These are phyloP conservation scores for Babyrousa celebensis DNA, from an alignment of 2,797 vertebrate genomes.

Conservation along the genomic window DNA sequence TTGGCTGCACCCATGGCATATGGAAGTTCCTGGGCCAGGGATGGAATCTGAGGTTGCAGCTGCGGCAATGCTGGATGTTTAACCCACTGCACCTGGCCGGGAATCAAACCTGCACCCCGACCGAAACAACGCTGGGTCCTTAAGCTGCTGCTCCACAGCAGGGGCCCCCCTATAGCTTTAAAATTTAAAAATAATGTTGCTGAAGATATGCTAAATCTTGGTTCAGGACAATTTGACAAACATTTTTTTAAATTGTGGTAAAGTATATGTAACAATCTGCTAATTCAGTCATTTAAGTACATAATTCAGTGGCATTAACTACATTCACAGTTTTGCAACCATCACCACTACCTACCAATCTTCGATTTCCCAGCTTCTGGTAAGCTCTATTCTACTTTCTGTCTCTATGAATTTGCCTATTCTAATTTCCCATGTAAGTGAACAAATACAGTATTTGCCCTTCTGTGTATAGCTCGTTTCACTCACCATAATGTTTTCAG, in stretches of 20 bases:
- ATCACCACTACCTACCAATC: neutral
- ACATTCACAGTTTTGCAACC: neutral
- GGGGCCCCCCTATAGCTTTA: neutral
- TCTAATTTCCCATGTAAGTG: neutral
- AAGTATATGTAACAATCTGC: slow-evolving; percentile 3
- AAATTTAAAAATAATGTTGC: neutral
- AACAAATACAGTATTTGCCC: neutral
- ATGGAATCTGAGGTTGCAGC: no score
- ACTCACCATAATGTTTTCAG: neutral
- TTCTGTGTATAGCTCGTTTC: slow-evolving; percentile 9
- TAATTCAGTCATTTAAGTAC: slow-evolving; percentile 15
- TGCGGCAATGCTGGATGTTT: no score
- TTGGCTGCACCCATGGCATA: no score
- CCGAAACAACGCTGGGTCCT: no score
- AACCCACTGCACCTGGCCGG: no score
- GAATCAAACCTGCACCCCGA: no score
- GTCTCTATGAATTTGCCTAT: neutral
- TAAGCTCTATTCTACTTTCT: neutral
- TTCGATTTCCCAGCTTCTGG: neutral
- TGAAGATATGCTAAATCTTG: neutral
- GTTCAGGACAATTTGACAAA: slow-evolving; percentile 1
- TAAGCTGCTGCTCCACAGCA: no score
- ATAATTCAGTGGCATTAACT: neutral
- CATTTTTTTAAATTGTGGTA: neutral
- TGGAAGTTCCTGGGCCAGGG: no score